Percentiles rank a stretch among this genome's conserved stretches.
phyloP scores from a whole-genome alignment of 1,140 invertebrate species.

The Andrena cerasifolii region DNA sequence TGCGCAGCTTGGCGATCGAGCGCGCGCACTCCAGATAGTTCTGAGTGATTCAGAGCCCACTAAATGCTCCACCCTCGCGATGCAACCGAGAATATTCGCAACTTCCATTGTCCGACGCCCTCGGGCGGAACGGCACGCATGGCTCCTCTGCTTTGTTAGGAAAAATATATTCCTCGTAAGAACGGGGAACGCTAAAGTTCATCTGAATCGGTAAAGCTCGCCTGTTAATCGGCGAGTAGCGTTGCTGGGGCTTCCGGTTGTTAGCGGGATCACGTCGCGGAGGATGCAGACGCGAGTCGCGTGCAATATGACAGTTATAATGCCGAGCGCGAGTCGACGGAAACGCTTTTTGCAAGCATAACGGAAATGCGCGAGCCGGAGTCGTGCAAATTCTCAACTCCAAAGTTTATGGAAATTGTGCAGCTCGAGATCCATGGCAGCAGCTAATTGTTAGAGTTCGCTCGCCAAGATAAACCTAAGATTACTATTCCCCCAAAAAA shows the following conservation, averaged over 20 bases:
- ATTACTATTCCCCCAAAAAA: background rate
- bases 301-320: slow-evolving; percentile 64
- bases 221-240: slow-evolving; percentile 25
- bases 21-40: background rate
- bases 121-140: slow-evolving; percentile 36
- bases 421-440: too few species aligned
- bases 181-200: background rate
- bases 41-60: too few species aligned
- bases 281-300: slow-evolving; percentile 50
- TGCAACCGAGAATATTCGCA: background rate
- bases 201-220: background rate
- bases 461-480: background rate
- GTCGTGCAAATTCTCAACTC: background rate
- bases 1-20: background rate
- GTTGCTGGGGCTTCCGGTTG: slow-evolving; percentile 43
- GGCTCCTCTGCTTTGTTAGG: background rate
- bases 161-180: slow-evolving; percentile 10
- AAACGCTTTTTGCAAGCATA: slow-evolving; percentile 47
- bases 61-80: too few species aligned
- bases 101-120: slow-evolving; percentile 6
- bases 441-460: too few species aligned
- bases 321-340: slow-evolving; percentile 26
- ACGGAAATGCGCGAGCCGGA: slow-evolving; percentile 48
- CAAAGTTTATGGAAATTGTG: background rate
- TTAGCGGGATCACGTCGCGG: slow-evolving; percentile 57